These are phyloP conservation scores for Heterodera filipjevi DNA, from an alignment of 2,888 invertebrate species.

Conservation along the genomic window DNA sequence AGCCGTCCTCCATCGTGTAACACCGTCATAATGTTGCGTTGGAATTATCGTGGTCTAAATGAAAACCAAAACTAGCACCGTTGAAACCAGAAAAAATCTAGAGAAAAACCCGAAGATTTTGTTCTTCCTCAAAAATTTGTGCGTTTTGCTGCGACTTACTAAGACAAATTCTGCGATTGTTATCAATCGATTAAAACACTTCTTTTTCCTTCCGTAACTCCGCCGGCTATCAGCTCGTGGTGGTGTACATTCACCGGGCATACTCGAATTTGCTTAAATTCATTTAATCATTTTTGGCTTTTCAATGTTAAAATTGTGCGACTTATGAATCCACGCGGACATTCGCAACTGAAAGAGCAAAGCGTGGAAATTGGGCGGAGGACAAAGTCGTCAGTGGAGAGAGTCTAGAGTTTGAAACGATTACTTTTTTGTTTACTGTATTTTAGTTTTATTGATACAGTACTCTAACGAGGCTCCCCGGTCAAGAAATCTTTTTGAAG, in stretches of 20 bases:
- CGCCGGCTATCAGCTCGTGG: constrained; percentile 55
- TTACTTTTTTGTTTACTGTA: background rate
- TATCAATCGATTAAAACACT: too few relatives aligned
- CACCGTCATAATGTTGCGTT: too few relatives aligned
- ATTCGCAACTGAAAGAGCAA: constrained; percentile 60
- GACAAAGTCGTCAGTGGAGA: constrained; percentile 61
- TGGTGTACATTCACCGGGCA: constrained; percentile 56
- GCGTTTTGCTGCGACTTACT: too few relatives aligned
- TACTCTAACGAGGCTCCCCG: constrained; percentile 21
- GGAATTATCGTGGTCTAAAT: too few relatives aligned
- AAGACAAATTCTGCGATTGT: too few relatives aligned
- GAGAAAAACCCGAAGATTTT: too few relatives aligned
- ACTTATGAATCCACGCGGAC: constrained; percentile 63
- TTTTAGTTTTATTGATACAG: constrained; percentile 6
- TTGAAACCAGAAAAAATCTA: too few relatives aligned
- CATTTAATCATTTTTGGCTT: background rate
- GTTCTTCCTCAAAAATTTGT: too few relatives aligned
- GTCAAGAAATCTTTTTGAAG: constrained; percentile 48
- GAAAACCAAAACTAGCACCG: too few relatives aligned
- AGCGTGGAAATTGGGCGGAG: constrained; percentile 55
- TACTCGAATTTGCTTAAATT: constrained; percentile 50
- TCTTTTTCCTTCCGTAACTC: too few relatives aligned
- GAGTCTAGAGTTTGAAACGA: constrained; percentile 40
- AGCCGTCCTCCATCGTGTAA: too few relatives aligned
- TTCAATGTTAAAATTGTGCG: constrained; percentile 22